Conservation (phyloP, 2,797 vertebrate genomes). For the Spea hammondii region DNA sequence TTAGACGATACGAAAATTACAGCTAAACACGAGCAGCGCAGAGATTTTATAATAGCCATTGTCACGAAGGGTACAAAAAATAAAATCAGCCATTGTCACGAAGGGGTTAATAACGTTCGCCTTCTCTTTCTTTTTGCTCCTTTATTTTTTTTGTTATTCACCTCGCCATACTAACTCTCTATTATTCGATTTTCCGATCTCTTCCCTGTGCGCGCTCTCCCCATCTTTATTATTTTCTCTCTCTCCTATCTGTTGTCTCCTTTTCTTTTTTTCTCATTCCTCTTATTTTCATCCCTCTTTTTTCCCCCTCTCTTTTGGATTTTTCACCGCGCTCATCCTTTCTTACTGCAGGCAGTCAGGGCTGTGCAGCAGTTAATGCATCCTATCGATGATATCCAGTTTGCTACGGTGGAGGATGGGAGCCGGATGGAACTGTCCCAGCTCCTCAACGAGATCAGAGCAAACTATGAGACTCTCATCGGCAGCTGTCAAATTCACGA, state of each 20-base stretch:
- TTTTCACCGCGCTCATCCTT: slow-evolving; percentile 18
- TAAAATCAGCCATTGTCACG: too few relatives aligned
- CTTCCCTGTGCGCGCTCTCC: background rate
- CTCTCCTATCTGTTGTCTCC: slow-evolving; percentile 21
- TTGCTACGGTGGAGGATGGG: slow-evolving; percentile 85
- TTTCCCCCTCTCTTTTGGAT: slow-evolving; percentile 10
- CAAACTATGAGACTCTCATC: slow-evolving; percentile 78
- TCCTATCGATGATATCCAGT: slow-evolving; percentile 70
- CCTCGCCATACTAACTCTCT: too few relatives aligned
- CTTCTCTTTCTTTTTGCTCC: background rate
- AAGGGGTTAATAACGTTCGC: too few relatives aligned
- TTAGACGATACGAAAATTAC: too few relatives aligned
- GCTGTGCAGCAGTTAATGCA: slow-evolving; percentile 75
- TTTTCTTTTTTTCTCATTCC: slow-evolving; percentile 9
- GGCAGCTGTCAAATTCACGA: slow-evolving; percentile 68
- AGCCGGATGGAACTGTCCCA: slow-evolving; percentile 87
- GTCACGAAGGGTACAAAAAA: too few relatives aligned
- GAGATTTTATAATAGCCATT: too few relatives aligned
- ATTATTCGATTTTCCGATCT: background rate
- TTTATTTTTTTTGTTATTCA: background rate
- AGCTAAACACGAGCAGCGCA: too few relatives aligned
- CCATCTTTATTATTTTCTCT: background rate
- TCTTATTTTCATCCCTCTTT: background rate
- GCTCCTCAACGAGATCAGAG: slow-evolving; percentile 83
- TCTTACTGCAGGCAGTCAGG: slow-evolving; percentile 70